These are phyloP conservation scores for Procambarus clarkii DNA, from an alignment of 1,140 invertebrate genomes.

Conservation along the genomic window DNA sequence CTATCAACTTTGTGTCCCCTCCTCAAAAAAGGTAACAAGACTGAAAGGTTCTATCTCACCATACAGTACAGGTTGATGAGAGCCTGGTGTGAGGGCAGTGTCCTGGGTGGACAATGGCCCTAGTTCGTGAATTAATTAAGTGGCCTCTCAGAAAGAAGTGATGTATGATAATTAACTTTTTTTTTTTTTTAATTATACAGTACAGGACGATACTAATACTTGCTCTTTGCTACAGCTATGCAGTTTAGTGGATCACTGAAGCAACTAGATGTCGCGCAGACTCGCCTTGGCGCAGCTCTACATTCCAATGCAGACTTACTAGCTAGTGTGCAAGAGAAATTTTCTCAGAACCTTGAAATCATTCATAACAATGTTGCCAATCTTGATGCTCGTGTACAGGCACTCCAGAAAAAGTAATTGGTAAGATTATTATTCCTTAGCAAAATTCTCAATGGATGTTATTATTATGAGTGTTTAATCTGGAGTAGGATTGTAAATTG, in stretches of 20 bases:
- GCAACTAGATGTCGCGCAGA: slow-evolving; percentile 88
- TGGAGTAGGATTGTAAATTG: neutral
- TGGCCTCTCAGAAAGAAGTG: too few species aligned
- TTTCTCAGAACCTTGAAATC: slow-evolving; percentile 83
- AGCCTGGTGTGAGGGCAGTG: too few species aligned
- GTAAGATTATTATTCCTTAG: neutral
- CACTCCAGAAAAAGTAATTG: slow-evolving; percentile 74
- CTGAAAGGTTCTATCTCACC: too few species aligned
- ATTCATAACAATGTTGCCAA: slow-evolving; percentile 86
- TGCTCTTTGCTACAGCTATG: slow-evolving; percentile 81
- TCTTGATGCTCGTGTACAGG: slow-evolving; percentile 84
- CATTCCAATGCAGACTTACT: slow-evolving; percentile 87
- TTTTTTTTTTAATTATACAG: too few species aligned
- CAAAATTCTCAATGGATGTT: neutral
- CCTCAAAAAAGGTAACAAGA: too few species aligned
- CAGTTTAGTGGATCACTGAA: slow-evolving; percentile 89
- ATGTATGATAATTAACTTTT: too few species aligned
- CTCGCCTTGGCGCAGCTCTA: slow-evolving; percentile 83
- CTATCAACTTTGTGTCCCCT: too few species aligned
- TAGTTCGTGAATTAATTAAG: too few species aligned
- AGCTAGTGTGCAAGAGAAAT: slow-evolving; percentile 87
- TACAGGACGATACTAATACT: neutral
- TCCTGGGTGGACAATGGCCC: too few species aligned
- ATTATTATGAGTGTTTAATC: neutral
- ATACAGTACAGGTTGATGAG: too few species aligned